phyloP scores from a whole-genome alignment of 2,888 invertebrate species.

The Pegoplata infirma region DNA sequence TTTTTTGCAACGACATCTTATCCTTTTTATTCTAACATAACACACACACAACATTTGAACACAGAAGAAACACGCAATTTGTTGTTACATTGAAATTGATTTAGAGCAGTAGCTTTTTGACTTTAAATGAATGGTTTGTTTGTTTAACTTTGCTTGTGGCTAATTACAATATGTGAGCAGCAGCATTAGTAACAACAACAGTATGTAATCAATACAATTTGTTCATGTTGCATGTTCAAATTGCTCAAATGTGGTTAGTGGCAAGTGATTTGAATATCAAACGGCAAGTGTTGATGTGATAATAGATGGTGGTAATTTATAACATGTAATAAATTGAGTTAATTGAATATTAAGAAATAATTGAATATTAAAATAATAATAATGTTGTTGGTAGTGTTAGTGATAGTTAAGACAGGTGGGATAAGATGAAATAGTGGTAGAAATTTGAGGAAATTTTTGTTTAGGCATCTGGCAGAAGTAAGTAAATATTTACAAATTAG shows the following conservation, averaged over 20 bases:
- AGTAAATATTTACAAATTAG: no score
- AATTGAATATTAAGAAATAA: constrained; percentile 53
- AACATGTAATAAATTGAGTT: constrained; percentile 50
- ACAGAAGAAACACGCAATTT: constrained; percentile 62
- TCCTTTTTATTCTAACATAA: constrained; percentile 49
- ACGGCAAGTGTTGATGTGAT: constrained; percentile 60
- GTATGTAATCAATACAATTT: constrained; percentile 63
- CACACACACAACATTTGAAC: no score
- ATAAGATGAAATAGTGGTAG: not conserved
- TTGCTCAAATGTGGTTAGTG: constrained; percentile 45
- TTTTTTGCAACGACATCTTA: constrained; percentile 54
- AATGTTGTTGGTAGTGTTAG: no score
- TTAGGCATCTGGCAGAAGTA: no score
- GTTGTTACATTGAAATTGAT: constrained; percentile 59
- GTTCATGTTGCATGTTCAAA: constrained; percentile 55
- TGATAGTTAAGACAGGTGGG: no score
- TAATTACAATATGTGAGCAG: constrained; percentile 62
- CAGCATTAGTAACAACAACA: no score
- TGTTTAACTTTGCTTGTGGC: constrained; percentile 62
- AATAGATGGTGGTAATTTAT: constrained; percentile 61
- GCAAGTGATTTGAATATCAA: constrained; percentile 51
- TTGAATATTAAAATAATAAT: no score
- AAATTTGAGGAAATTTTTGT: not conserved
- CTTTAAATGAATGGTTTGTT: constrained; percentile 56
- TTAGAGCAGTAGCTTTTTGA: constrained; percentile 48